phyloP scores from a whole-genome alignment of 2,888 invertebrate species.

The Megalurothrips usitatus region DNA sequence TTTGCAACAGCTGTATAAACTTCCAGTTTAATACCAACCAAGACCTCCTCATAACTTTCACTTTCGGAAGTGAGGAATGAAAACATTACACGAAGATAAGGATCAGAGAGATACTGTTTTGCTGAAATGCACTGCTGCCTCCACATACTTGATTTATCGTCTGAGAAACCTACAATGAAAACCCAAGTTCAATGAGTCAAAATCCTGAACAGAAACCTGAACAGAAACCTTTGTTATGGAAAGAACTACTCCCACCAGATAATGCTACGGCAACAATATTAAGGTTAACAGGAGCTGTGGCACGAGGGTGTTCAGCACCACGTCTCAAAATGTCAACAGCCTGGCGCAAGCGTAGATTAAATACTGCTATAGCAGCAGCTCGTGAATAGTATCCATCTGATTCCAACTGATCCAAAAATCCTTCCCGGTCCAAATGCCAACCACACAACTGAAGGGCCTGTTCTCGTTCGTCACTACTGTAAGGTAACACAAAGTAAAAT shows the following conservation, averaged over 20 bases:
- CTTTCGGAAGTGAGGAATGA: constrained; percentile 80
- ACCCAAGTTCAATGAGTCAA: background rate
- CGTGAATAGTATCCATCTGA: constrained; percentile 48
- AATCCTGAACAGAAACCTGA: background rate
- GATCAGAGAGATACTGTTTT: constrained; percentile 75
- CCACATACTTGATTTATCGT: constrained; percentile 77
- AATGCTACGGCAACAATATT: constrained; percentile 73
- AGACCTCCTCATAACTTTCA: constrained; percentile 67
- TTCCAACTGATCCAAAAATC: constrained; percentile 33
- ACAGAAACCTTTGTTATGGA: background rate
- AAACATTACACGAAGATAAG: constrained; percentile 87
- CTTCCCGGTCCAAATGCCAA: constrained; percentile 79
- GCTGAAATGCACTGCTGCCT: constrained; percentile 67
- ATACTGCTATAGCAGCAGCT: constrained; percentile 87
- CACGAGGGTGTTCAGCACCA: constrained; percentile 53
- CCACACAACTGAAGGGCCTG: constrained; percentile 82
- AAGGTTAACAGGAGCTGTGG: constrained; percentile 46
- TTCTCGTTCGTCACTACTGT: constrained; percentile 67
- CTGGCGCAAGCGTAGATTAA: constrained; percentile 75
- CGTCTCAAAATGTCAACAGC: constrained; percentile 83
- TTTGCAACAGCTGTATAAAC: background rate
- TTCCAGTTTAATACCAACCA: constrained; percentile 54
- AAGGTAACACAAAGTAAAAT: constrained; percentile 34
- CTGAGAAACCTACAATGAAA: constrained; percentile 63
- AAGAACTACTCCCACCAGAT: constrained; percentile 49